These are phyloP conservation scores for Micronycteris hirsuta DNA, from an alignment of 2,113 vertebrate species.

Conservation along the genomic window DNA sequence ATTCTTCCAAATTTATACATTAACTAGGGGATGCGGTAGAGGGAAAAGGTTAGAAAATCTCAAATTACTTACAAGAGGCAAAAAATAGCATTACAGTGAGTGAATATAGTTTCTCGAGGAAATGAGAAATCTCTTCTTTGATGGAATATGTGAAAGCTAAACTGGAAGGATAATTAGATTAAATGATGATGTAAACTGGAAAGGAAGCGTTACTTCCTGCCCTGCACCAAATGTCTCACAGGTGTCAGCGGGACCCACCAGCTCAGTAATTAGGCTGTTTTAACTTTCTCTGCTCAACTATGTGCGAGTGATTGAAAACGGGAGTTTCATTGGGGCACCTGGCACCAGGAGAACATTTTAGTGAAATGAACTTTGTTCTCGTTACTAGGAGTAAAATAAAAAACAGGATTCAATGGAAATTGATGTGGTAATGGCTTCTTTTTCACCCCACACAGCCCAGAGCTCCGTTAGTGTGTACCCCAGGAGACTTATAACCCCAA, in stretches of 20 bases:
- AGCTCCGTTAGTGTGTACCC: not conserved
- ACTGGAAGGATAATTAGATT: conserved; percentile 71
- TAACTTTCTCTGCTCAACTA: conserved; percentile 51
- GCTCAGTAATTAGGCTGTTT: conserved; percentile 39
- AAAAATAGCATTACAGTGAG: conserved; percentile 65
- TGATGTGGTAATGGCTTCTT: not conserved
- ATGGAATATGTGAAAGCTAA: conserved; percentile 64
- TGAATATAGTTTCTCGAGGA: conserved; percentile 73
- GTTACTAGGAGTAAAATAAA: conserved; percentile 24
- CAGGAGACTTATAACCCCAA: not conserved
- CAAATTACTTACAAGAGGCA: conserved; percentile 68
- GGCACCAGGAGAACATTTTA: conserved; percentile 48
- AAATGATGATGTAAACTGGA: conserved; percentile 68
- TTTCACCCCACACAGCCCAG: not conserved
- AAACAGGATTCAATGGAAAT: conserved; percentile 48
- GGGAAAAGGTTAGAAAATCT: conserved; percentile 77
- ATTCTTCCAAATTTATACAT: conserved; percentile 75
- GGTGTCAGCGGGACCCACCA: conserved; percentile 51
- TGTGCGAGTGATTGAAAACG: conserved; percentile 40
- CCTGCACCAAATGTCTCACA: conserved; percentile 54
- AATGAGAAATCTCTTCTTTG: conserved; percentile 77
- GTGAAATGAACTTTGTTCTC: conserved; percentile 61
- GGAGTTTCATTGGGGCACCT: not conserved
- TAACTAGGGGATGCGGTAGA: conserved; percentile 73
- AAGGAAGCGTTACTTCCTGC: conserved; percentile 66